Evolutionary conservation across 2,888 invertebrate genomes (phyloP).

Genomic region (Branchellion lobata): DNA sequence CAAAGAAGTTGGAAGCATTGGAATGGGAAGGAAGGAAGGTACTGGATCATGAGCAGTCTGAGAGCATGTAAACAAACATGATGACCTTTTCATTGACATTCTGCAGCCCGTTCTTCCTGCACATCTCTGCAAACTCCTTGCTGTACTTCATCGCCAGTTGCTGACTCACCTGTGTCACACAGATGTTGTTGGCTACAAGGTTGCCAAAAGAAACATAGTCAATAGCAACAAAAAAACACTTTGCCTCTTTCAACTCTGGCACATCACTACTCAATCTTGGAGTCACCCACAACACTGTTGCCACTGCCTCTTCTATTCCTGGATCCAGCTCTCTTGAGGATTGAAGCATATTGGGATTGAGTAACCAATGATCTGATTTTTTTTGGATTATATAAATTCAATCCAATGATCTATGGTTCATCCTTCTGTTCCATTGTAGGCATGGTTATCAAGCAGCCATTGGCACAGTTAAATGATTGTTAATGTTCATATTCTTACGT

Average conservation of each 20-base stretch:
- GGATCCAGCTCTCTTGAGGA: conserved; percentile 75
- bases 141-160: conserved; percentile 80
- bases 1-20: too few species aligned
- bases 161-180: conserved; percentile 76
- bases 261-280: conserved; percentile 74
- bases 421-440: too few species aligned
- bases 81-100: conserved; percentile 77
- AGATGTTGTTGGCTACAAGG: background rate
- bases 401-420: too few species aligned
- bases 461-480: too few species aligned
- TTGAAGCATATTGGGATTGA: background rate
- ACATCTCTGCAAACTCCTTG: conserved; percentile 65
- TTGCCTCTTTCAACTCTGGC: conserved; percentile 67
- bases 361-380: background rate
- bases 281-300: conserved; percentile 93
- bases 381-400: too few species aligned
- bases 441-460: too few species aligned
- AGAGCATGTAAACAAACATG: too few species aligned
- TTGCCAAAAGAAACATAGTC: background rate
- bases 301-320: conserved; percentile 90
- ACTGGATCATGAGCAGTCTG: background rate
- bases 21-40: background rate
- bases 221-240: conserved; percentile 57
- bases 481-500: too few species aligned
- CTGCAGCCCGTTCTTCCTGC: conserved; percentile 75